phyloP scores from a whole-genome alignment of 2,113 vertebrate species.

The Eulacestoma nigropectus region DNA sequence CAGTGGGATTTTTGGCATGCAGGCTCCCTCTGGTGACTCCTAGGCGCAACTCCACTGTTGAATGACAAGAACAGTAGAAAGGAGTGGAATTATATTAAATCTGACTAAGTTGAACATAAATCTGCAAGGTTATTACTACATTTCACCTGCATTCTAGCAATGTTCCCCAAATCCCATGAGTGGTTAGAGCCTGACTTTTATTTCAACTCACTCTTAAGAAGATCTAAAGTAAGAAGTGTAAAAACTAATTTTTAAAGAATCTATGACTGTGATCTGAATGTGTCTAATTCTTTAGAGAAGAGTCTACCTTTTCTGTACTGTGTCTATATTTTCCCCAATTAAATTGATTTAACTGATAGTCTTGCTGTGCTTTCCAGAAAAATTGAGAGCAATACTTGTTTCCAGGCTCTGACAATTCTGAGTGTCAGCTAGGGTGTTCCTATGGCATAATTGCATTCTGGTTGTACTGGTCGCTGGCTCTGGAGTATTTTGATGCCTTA shows the following conservation, averaged over 20 bases:
- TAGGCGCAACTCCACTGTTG: neutral
- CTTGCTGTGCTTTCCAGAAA: neutral
- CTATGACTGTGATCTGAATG: neutral
- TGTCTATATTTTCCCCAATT: neutral
- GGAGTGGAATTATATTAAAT: neutral
- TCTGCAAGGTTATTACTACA: neutral
- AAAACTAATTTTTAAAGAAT: neutral
- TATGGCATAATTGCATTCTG: conserved; percentile 11
- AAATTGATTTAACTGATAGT: neutral
- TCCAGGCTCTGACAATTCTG: neutral
- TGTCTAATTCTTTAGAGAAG: neutral
- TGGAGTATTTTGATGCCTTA: neutral
- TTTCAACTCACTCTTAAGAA: neutral
- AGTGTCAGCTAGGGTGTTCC: neutral
- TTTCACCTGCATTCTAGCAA: neutral
- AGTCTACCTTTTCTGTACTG: neutral
- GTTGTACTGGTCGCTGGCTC: neutral
- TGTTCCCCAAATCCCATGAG: neutral
- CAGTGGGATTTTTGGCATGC: neutral
- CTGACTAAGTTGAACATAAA: neutral
- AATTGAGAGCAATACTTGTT: neutral
- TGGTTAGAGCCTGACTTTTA: neutral
- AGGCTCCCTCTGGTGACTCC: conserved; percentile 60
- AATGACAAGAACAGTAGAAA: neutral
- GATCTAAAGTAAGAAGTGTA: neutral